Evolutionary conservation across 2,888 invertebrate species (phyloP), one percentile per base, ranked within the genome.

Genomic region (Beris morrisii): DNA sequence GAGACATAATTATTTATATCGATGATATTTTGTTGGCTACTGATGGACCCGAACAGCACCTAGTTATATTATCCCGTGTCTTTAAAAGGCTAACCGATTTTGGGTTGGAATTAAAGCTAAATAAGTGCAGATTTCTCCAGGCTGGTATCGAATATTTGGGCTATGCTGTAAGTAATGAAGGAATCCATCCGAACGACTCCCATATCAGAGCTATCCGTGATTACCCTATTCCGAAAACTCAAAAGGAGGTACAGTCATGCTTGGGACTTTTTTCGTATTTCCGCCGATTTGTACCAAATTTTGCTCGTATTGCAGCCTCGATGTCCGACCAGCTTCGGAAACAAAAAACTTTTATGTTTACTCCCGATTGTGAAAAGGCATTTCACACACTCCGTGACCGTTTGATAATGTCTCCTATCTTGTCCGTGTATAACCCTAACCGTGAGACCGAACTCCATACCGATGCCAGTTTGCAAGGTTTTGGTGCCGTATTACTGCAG

Each of bases 401-500:
- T 6, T 48, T 59, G 12, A 46, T 45, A 7, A 31, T 66, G 7
- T 31, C 68, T n/a, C 74, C 73, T 5, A 69, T 76, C 12, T 69
- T 77, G 13, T 71, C 73, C 1, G 65, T 78, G 6, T 78, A 67
- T 69, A 55, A 56, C 48, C 59, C 48, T n/a, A 46, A 44, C 44
- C 63, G 65, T 22, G 54, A 64, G 31, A 76, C 74, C 5, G 73
- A 76, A 68, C 61, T 75, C 58, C 75, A 75, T 67, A 73, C 71
- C 13, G 75, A 75, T 67, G 75, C 74, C 1, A 72, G 73, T 53
- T 53, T 68, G 11, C 13, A 69, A 0, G 75, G 76, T 0, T 64
- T 71, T 52, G 75, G 74, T 9, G 73, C 72, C 4, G 71, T 75
- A 0, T 48, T 76, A 5, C 32, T 76, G n/a, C 73, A 73, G 63